phyloP scores from a whole-genome alignment of 2,888 invertebrate genomes.

The Euphydryas editha region DNA sequence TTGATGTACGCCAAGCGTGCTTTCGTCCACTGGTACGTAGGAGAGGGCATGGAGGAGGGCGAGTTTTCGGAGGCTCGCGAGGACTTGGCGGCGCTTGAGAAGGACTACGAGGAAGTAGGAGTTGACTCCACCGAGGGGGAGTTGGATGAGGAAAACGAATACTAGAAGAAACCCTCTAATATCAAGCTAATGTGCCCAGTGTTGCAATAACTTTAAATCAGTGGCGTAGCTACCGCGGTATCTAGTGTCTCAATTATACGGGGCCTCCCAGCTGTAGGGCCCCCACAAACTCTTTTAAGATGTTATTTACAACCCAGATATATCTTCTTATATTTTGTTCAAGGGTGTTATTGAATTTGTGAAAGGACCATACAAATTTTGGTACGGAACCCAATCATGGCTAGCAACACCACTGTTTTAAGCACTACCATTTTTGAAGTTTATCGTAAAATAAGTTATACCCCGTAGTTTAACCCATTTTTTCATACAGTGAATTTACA shows the following conservation, averaged over 20 bases:
- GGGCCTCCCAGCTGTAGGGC: too few relatives aligned
- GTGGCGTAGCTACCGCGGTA: too few relatives aligned
- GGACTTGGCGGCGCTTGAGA: conserved; percentile 91
- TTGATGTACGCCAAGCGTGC: conserved; percentile 98
- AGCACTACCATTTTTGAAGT: conserved; percentile 22
- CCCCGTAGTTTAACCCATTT: conserved; percentile 15
- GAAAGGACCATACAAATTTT: too few relatives aligned
- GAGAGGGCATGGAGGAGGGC: conserved; percentile 94
- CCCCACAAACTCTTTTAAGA: too few relatives aligned
- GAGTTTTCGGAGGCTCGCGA: conserved; percentile 95
- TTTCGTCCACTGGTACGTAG: conserved; percentile 97
- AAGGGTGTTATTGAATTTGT: too few relatives aligned
- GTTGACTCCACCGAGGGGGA: conserved; percentile 89
- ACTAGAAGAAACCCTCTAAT: conserved; percentile 63
- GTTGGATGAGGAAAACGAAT: conserved; percentile 87
- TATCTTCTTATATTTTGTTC: too few relatives aligned
- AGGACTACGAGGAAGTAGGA: conserved; percentile 91
- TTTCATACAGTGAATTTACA: conserved; percentile 29
- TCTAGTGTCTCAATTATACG: too few relatives aligned
- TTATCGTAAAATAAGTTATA: neutral
- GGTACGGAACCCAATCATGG: too few relatives aligned
- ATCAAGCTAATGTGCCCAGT: conserved; percentile 34
- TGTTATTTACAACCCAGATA: too few relatives aligned
- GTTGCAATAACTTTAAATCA: conserved; percentile 44
- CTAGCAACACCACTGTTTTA: conserved; percentile 15